phyloP scores from a whole-genome alignment of 2,113 vertebrate species.

The Daubentonia madagascariensis region DNA sequence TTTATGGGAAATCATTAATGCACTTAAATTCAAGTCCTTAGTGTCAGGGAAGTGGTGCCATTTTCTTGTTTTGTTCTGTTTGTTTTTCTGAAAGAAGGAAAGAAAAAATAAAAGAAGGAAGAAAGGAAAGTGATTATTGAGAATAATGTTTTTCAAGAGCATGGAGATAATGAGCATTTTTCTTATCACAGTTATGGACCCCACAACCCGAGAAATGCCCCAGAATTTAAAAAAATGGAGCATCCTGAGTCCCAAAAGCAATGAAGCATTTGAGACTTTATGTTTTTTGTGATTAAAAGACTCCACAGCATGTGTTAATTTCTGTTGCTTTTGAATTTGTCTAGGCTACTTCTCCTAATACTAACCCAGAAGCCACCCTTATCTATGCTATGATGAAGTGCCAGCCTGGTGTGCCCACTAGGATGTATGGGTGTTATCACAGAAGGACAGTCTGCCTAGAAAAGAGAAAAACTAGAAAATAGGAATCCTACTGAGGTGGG shows the following conservation, averaged over 20 bases:
- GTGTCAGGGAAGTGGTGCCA: neutral
- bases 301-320: neutral
- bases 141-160: neutral
- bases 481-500: neutral
- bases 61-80: neutral
- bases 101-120: neutral
- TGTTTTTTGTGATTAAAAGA: neutral
- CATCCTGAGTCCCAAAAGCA: neutral
- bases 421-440: neutral
- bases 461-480: neutral
- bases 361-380: neutral
- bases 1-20: neutral
- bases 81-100: neutral
- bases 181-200: neutral
- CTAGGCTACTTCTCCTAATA: neutral
- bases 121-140: neutral
- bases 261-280: neutral
- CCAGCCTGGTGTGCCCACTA: neutral
- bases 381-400: neutral
- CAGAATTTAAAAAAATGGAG: neutral
- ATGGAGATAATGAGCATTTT: neutral
- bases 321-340: neutral
- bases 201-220: neutral
- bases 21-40: neutral
- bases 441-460: neutral